Percentiles rank a stretch among this genome's conserved stretches.
These are phyloP conservation scores for Limnephilus lunatus DNA, from an alignment of 2,888 invertebrate genomes.

Conservation along the genomic window DNA sequence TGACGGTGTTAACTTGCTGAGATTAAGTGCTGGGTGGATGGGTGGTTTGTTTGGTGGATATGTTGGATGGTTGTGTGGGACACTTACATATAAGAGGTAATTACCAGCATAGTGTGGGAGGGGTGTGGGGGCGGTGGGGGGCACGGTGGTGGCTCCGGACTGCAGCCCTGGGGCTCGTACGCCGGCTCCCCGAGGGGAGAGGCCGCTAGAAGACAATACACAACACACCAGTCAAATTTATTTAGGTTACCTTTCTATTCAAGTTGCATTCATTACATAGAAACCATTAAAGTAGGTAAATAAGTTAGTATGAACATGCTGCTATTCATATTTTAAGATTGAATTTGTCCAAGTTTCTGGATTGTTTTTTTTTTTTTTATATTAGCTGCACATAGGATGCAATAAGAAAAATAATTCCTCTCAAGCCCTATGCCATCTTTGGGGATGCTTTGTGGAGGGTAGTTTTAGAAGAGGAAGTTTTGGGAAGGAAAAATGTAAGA, in stretches of 20 bases:
- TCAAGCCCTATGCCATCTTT: no score
- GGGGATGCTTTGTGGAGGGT: no score
- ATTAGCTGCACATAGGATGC: no score
- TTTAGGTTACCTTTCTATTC: neutral
- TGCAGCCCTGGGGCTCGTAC: slow-evolving; percentile 77
- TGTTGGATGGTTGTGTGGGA: slow-evolving; percentile 50
- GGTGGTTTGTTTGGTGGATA: neutral
- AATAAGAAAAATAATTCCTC: no score
- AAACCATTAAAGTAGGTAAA: neutral
- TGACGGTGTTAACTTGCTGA: slow-evolving; percentile 33
- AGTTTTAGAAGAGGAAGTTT: no score
- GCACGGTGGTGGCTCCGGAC: slow-evolving; percentile 80
- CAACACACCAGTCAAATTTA: neutral
- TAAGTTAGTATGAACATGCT: neutral
- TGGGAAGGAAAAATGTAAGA: no score
- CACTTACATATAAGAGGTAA: slow-evolving; percentile 77
- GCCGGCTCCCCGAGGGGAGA: slow-evolving; percentile 80
- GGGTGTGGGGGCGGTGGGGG: slow-evolving; percentile 76
- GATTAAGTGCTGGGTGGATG: slow-evolving; percentile 23
- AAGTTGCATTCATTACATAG: neutral
- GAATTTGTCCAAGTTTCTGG: neutral
- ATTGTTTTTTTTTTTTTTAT: neutral
- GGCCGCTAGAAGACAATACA: slow-evolving; percentile 71
- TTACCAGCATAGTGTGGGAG: slow-evolving; percentile 78
- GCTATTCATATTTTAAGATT: neutral